Base-by-base conservation (phyloP, 2,797 vertebrate species). In the Spea hammondii region DNA sequence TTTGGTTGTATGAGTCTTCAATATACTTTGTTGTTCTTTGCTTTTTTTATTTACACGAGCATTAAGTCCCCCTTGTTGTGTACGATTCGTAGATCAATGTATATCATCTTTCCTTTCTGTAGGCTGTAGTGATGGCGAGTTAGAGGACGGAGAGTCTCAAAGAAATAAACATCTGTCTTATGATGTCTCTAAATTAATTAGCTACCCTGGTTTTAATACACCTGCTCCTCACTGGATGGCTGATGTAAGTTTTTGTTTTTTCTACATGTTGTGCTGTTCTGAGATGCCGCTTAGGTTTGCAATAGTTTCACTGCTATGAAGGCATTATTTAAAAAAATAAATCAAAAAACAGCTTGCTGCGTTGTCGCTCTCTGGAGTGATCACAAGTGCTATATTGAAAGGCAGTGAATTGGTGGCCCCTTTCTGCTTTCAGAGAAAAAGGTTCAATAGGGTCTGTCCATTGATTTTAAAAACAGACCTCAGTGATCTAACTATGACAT, bases 151-250 rank as follows among this genome's bases (percentile, higher is more conserved):
- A 72, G 90, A 90, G 53, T 80, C 83, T 72, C 84, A 65, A 10
- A 81, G 82, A 55, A 88, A 86, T 76, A 88, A 84, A 82, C 89
- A 83, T 50, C 32, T 93, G 76, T 94, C 95, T 64, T 99, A 97
- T 0, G 98, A 99, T 84, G 89, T 97, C 83, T 94, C 96, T 0
- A 98, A 97, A 88, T 85, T 99, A 87, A 89, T 98, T 65, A 96
- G 95, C 89, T 99, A 96, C 82, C 97, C 97, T 62, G 98, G 98
- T 57, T 99, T 99, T 88, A 99, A 99, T 85, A 93, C 94, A 17
- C 88, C 92, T 64, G 85, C 91, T 77, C 90, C 96, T 79, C 87
- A 89, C 80, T 92, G 89, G 76, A 91, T 96, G 79, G 91, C 92
- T 87, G 98, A 99, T 86, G 98, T 98, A 88, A 95, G 96, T 93